Percentiles rank a stretch among this genome's conserved stretches.
phyloP scores from a whole-genome alignment of 2,113 vertebrate genomes.

The Myotis lucifugus region DNA sequence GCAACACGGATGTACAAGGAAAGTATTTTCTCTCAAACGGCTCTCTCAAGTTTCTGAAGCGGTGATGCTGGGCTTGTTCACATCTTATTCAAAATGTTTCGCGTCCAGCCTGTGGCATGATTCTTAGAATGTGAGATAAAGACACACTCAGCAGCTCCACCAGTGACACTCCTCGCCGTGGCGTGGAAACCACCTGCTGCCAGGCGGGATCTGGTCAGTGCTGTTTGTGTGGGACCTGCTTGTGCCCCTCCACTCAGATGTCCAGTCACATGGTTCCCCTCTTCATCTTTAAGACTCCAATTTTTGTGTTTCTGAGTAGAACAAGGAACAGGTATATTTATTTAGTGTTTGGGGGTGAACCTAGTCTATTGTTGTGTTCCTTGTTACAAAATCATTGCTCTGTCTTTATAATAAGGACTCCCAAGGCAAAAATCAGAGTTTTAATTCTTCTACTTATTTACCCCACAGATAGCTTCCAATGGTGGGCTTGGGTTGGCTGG shows the following conservation, averaged over 20 bases:
- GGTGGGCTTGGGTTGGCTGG: background rate
- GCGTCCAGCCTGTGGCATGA: slow-evolving; percentile 69
- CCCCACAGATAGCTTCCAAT: background rate
- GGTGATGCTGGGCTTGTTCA: slow-evolving; percentile 75
- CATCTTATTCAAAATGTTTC: slow-evolving; percentile 80
- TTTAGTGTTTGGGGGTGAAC: background rate
- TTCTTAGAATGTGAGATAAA: slow-evolving; percentile 83
- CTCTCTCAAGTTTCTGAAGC: slow-evolving; percentile 66
- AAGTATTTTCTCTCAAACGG: slow-evolving; percentile 79
- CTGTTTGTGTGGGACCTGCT: slow-evolving; percentile 26
- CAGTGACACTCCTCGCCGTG: slow-evolving; percentile 82
- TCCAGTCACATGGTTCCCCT: background rate
- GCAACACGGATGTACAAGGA: slow-evolving; percentile 79
- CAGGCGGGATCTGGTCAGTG: slow-evolving; percentile 69
- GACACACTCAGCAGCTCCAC: slow-evolving; percentile 78
- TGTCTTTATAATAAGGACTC: background rate
- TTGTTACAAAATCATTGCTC: background rate
- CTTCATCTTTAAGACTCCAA: background rate
- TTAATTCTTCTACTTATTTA: background rate
- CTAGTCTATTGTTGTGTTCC: background rate
- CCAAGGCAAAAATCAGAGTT: background rate
- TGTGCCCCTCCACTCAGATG: slow-evolving; percentile 43
- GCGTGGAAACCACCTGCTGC: slow-evolving; percentile 82
- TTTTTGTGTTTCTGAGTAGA: background rate
- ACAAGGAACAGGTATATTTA: background rate